These are phyloP conservation scores for Matsumyia berberina DNA, from an alignment of 2,888 invertebrate species.

Conservation along the genomic window DNA sequence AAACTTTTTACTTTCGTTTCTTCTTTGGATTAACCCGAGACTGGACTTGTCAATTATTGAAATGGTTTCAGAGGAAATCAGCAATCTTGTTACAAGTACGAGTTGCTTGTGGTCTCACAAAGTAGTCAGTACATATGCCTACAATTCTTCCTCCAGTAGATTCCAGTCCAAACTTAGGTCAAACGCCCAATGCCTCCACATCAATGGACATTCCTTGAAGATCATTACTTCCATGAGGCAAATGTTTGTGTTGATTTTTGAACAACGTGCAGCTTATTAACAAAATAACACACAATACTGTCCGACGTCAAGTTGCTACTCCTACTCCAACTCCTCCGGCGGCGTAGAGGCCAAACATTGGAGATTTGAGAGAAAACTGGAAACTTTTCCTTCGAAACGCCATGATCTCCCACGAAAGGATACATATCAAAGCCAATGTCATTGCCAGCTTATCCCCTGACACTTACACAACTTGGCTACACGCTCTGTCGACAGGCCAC, in stretches of 20 bases:
- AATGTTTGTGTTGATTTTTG: slow-evolving; percentile 7
- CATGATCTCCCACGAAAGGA: slow-evolving; percentile 16
- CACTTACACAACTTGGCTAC: slow-evolving; percentile 62
- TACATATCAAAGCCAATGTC: slow-evolving; percentile 70
- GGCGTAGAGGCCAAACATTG: slow-evolving; percentile 13
- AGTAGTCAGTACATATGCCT: too few species aligned
- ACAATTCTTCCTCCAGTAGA: too few species aligned
- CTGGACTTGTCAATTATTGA: too few species aligned
- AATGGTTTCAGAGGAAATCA: too few species aligned
- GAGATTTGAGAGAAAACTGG: slow-evolving; percentile 47
- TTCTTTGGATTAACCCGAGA: too few species aligned
- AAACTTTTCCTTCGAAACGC: slow-evolving; percentile 23
- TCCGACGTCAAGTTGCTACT: background rate
- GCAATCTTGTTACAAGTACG: too few species aligned
- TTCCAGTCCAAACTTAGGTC: too few species aligned
- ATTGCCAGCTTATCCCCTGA: slow-evolving; percentile 63
- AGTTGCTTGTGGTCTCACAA: too few species aligned
- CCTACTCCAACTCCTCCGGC: slow-evolving; percentile 3
- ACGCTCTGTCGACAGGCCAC: slow-evolving; percentile 46
- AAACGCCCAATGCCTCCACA: too few species aligned
- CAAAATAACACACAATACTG: background rate
- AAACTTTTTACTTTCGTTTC: too few species aligned
- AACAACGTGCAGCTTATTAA: background rate
- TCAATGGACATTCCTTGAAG: background rate
- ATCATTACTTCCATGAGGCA: background rate